Conservation (phyloP, 2,113 vertebrate species). For the Phaethon lepturus region DNA sequence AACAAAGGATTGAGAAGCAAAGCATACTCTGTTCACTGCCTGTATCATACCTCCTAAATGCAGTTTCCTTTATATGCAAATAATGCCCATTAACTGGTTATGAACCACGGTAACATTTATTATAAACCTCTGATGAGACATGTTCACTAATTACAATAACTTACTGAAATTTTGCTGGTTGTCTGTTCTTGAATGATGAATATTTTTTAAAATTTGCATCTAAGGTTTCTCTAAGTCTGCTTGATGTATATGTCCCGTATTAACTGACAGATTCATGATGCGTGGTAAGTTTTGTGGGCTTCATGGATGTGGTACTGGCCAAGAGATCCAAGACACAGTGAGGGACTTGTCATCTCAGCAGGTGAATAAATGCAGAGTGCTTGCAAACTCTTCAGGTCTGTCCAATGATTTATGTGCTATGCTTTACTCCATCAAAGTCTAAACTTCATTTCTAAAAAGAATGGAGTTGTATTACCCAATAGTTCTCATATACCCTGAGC, state of each 20-base stretch:
- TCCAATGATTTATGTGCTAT: background rate
- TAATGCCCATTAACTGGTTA: background rate
- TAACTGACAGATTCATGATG: background rate
- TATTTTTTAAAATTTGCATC: background rate
- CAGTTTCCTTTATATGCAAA: background rate
- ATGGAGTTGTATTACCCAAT: background rate
- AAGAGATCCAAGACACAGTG: background rate
- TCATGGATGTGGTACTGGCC: background rate
- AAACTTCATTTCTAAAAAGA: background rate
- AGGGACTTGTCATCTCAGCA: background rate
- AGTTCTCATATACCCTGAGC: background rate
- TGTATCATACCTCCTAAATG: background rate
- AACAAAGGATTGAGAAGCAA: background rate
- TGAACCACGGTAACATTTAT: background rate
- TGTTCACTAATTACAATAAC: background rate
- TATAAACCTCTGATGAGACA: background rate
- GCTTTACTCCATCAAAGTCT: background rate
- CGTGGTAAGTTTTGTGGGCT: background rate
- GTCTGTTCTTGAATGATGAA: background rate
- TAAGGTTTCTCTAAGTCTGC: background rate
- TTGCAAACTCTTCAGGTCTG: background rate
- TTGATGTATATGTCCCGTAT: accelerated
- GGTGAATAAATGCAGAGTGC: background rate
- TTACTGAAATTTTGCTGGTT: background rate
- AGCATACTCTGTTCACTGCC: background rate